phyloP scores from a whole-genome alignment of 2,797 vertebrate species.

The Microhierax caerulescens region DNA sequence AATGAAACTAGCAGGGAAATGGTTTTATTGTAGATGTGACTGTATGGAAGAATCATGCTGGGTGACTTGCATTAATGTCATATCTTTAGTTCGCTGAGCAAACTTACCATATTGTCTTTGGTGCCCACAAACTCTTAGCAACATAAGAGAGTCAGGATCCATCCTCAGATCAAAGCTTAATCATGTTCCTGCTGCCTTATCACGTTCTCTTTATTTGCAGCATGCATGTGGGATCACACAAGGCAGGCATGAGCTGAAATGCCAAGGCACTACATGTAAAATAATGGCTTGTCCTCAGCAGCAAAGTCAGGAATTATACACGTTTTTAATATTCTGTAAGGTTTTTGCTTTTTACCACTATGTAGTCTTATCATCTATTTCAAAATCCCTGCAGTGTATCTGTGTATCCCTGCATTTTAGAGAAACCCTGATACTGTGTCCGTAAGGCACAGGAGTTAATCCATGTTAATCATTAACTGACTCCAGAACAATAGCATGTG shows the following conservation, averaged over 20 bases:
- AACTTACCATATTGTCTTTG: neutral
- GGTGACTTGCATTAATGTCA: neutral
- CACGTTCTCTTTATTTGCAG: neutral
- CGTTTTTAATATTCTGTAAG: neutral
- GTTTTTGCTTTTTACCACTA: neutral
- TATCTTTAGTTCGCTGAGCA: neutral
- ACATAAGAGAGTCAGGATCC: neutral
- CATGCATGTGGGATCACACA: neutral
- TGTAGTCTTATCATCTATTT: neutral
- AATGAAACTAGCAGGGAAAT: neutral
- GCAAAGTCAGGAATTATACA: neutral
- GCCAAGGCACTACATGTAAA: neutral
- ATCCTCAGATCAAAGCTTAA: neutral
- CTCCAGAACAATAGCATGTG: neutral
- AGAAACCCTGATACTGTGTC: neutral
- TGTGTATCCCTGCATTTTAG: neutral
- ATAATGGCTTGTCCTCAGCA: neutral
- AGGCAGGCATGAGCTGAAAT: neutral
- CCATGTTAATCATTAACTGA: neutral
- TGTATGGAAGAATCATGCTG: neutral
- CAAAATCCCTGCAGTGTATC: neutral
- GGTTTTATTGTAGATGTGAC: neutral
- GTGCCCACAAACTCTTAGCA: neutral
- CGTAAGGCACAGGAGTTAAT: neutral
- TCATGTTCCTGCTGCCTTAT: neutral